phyloP scores from a whole-genome alignment of 1,140 invertebrate species.

The Drosophila repleta region DNA sequence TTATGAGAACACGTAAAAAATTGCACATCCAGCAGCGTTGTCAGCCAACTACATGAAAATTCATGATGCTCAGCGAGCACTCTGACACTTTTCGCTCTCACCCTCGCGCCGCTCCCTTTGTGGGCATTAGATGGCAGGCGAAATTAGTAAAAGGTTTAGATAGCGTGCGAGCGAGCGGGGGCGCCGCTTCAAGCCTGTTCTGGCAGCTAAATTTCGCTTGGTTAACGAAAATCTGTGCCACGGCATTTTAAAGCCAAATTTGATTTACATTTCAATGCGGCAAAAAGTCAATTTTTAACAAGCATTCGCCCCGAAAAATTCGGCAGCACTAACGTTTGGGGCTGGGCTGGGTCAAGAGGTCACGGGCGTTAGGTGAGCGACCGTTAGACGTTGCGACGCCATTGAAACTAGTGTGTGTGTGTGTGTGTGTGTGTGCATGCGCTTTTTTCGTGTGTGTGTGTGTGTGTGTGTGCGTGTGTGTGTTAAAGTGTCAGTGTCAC shows the following conservation, averaged over 20 bases:
- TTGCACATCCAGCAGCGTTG: slow-evolving; percentile 77
- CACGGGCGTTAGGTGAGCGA: slow-evolving; percentile 28
- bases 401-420: slow-evolving; percentile 12
- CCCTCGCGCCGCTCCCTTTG: background rate
- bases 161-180: background rate
- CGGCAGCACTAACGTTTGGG: background rate
- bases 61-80: slow-evolving; percentile 65
- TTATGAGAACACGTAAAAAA: slow-evolving; percentile 81
- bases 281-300: slow-evolving; percentile 65
- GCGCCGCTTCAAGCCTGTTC: background rate
- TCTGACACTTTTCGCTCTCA: slow-evolving; percentile 54
- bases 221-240: slow-evolving; percentile 57
- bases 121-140: slow-evolving; percentile 24
- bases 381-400: slow-evolving; percentile 57
- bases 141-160: slow-evolving; percentile 35
- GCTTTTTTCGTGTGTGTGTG: background rate
- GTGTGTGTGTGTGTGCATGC: slow-evolving; percentile 3
- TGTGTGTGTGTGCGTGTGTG: slow-evolving; percentile 10
- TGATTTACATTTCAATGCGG: slow-evolving; percentile 77
- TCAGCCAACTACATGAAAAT: slow-evolving; percentile 76
- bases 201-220: slow-evolving; percentile 54
- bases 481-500: slow-evolving; percentile 32
- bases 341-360: slow-evolving; percentile 15
- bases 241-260: slow-evolving; percentile 71
- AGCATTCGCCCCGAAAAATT: background rate